Base-by-base conservation (phyloP, 2,113 vertebrate species). In the Pangasianodon gigas region DNA sequence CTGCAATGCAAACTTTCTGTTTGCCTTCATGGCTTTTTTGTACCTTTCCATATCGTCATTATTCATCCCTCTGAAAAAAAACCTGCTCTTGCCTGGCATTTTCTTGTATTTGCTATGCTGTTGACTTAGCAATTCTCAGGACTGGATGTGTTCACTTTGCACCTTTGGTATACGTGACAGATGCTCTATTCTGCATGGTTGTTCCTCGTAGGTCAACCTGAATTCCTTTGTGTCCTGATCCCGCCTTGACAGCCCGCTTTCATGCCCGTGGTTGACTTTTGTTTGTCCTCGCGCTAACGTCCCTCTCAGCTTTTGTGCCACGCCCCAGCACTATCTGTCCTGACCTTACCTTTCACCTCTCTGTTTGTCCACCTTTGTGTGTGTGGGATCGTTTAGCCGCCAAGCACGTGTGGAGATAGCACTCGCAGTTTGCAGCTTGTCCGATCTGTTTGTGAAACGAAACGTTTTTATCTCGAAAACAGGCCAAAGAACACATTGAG, bases 91-190 rank as follows among this genome's bases (percentile, higher is more conserved):
- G 92, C 46, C 26, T 89, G 90, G 91, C 86, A 58, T 92, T 88
- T 90, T 93, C 92, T 92, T 85, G 94, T 96, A 92, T 93, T 96
- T 94, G 91, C 93, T 81, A 85, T 26, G 88, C 65, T 95, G 90
- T 97, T 97, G 97, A 96, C 97, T 97, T 96, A 96, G 95, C 10
- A 94, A 96, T 95, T 94, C 91, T 94, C 51, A 90, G 94, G 89
- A 91, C 94, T 93, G 93, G 93, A 94, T 93, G 92, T 95, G 96
- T 94, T 91, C 94, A 93, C 92, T 94, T 84, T 90, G 94, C 93
- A 87, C 86, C 93, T 93, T 95, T 79, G 1, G 82, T 3, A 93
- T 92, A 95, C 93, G 89, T 96, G 96, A 96, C 92, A 95, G 95
- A 95, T 93, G 93, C 92, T 90, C 87, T 93, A 91, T 93, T 85